A percentile compares a stretch with the other conserved stretches of the same genome.
Evolutionary conservation across 2,113 vertebrate species (phyloP).

Genomic region (Rana temporaria): DNA sequence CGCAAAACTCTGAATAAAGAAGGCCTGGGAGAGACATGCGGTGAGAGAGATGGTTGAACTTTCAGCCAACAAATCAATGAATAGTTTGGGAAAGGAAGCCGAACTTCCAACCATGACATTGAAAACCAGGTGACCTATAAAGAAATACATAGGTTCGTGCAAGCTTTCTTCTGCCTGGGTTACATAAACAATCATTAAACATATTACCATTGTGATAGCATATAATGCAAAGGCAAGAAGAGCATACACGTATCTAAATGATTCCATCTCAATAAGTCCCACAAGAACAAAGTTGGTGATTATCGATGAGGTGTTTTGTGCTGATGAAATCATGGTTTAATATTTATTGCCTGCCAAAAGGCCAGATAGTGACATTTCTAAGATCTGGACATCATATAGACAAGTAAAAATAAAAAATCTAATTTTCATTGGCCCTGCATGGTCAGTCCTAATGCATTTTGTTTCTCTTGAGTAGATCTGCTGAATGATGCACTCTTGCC

Average conservation of each 20-base stretch:
- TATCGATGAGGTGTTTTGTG: neutral
- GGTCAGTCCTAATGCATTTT: too few relatives aligned
- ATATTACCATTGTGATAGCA: neutral
- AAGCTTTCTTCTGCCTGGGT: constrained; percentile 2
- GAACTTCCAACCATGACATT: constrained; percentile 4
- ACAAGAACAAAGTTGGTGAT: neutral
- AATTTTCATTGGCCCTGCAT: too few relatives aligned
- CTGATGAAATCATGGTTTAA: too few relatives aligned
- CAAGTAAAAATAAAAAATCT: too few relatives aligned
- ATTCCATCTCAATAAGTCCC: constrained; percentile 9
- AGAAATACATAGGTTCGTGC: constrained; percentile 31
- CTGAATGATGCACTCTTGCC: too few relatives aligned
- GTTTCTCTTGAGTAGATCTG: too few relatives aligned
- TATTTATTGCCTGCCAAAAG: too few relatives aligned
- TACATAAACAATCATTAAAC: neutral
- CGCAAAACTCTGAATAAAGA: neutral
- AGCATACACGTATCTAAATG: neutral
- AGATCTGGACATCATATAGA: too few relatives aligned
- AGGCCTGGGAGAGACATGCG: too few relatives aligned
- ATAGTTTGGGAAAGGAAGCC: neutral
- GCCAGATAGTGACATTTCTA: too few relatives aligned
- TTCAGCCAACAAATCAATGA: neutral
- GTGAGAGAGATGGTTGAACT: neutral
- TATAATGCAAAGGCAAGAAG: neutral
- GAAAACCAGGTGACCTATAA: neutral